Evolutionary conservation across 2,888 invertebrate species (phyloP).

Genomic region (Atethmia centrago): DNA sequence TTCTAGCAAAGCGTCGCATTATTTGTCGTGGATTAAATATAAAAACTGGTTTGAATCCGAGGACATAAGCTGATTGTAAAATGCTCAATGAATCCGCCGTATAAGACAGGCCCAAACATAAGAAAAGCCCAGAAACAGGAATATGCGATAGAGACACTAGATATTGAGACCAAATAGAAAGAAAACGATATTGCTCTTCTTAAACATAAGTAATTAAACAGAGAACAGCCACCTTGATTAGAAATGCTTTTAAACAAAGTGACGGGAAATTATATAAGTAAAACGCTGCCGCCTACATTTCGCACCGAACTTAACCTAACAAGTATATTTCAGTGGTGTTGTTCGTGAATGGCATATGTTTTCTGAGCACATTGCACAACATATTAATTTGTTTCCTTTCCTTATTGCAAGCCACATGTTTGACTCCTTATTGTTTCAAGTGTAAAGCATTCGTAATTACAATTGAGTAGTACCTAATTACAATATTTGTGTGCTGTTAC

Average conservation of each 20-base stretch:
- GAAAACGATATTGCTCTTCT: neutral
- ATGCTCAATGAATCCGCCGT: neutral
- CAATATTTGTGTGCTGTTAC: slow-evolving; percentile 23
- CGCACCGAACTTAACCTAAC: slow-evolving; percentile 47
- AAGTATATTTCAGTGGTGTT: slow-evolving; percentile 53
- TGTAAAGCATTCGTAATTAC: slow-evolving; percentile 9
- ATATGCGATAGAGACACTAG: neutral
- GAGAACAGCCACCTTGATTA: neutral
- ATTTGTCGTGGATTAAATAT: neutral
- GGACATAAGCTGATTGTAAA: neutral
- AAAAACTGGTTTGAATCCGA: neutral
- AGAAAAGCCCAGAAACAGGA: neutral
- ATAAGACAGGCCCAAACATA: neutral
- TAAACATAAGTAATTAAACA: neutral
- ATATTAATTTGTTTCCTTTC: slow-evolving; percentile 54
- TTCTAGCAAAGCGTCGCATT: neutral
- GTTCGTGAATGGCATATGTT: slow-evolving; percentile 59
- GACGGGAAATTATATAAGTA: neutral
- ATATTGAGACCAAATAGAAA: neutral
- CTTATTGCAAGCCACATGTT: slow-evolving; percentile 44
- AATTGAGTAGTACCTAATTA: slow-evolving; percentile 29
- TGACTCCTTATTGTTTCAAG: slow-evolving; percentile 41
- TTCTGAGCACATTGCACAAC: slow-evolving; percentile 53
- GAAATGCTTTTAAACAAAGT: neutral
- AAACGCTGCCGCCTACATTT: slow-evolving; percentile 37